Evolutionary conservation across 2,888 invertebrate species (phyloP).

Genomic region (Heliconius cydno): DNA sequence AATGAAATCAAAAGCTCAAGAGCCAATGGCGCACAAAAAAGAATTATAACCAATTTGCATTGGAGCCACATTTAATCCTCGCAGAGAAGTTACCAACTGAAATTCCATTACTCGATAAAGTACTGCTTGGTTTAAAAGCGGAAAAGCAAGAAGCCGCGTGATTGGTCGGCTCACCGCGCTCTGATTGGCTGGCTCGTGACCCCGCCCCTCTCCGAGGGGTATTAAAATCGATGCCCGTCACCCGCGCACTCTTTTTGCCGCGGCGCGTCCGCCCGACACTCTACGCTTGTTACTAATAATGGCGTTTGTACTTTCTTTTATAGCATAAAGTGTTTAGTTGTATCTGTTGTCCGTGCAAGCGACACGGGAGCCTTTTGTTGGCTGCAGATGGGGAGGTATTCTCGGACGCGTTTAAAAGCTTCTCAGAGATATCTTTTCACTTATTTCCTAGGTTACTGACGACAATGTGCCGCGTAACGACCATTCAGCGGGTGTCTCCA

Average conservation of each 20-base stretch:
- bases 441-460: conserved; percentile 57
- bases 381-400: conserved; percentile 64
- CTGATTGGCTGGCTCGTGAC: conserved; percentile 76
- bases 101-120: conserved; percentile 80
- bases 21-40: conserved; percentile 57
- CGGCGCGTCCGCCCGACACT: conserved; percentile 74
- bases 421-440: conserved; percentile 68
- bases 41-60: conserved; percentile 68
- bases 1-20: conserved; percentile 42
- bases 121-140: conserved; percentile 65
- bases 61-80: conserved; percentile 69
- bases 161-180: conserved; percentile 78
- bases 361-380: conserved; percentile 75
- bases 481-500: conserved; percentile 53
- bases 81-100: conserved; percentile 69
- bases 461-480: conserved; percentile 53
- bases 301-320: conserved; percentile 76
- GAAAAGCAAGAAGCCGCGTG: conserved; percentile 70
- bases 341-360: conserved; percentile 74
- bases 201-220: conserved; percentile 75
- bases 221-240: conserved; percentile 80
- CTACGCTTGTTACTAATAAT: conserved; percentile 78
- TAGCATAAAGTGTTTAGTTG: conserved; percentile 80
- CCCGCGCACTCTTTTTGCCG: conserved; percentile 70
- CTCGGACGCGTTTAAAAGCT: conserved; percentile 68